A percentile compares a stretch with the other conserved stretches of the same genome.
Evolutionary conservation across 1,140 invertebrate species (phyloP).

Genomic region (Penaeus vannamei): DNA sequence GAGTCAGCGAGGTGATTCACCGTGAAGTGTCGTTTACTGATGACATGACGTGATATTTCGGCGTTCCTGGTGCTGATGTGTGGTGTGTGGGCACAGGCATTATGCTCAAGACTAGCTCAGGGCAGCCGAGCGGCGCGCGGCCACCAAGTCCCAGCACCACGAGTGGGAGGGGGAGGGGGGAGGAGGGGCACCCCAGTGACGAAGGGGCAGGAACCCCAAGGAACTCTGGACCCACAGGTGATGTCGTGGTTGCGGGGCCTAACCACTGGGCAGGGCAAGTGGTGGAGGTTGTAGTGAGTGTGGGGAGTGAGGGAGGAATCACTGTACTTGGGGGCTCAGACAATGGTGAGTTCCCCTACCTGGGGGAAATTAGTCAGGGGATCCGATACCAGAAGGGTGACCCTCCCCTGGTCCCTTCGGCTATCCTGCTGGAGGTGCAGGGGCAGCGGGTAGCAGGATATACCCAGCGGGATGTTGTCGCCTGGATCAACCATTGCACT

Average conservation of each 20-base stretch:
- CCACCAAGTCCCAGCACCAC: constrained; percentile 38
- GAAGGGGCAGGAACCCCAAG: too few species aligned
- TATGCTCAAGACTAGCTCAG: constrained; percentile 60
- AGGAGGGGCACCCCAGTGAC: constrained; percentile 1
- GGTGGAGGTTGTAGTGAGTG: constrained; percentile 64
- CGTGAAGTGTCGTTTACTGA: constrained; percentile 26
- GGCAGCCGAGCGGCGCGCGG: constrained; percentile 52
- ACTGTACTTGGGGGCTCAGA: constrained; percentile 76
- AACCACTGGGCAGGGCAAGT: constrained; percentile 65
- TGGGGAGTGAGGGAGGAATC: constrained; percentile 60
- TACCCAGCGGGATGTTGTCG: constrained; percentile 76
- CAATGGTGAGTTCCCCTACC: constrained; percentile 76
- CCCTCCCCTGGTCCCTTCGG: constrained; percentile 73
- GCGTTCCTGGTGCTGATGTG: constrained; percentile 33
- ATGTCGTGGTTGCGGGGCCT: neutral
- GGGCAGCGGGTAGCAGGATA: constrained; percentile 79
- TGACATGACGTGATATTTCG: constrained; percentile 51
- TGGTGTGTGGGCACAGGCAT: constrained; percentile 43
- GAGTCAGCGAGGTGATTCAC: constrained; percentile 22
- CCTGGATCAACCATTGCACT: constrained; percentile 77
- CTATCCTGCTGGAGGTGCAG: constrained; percentile 78
- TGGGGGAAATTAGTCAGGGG: constrained; percentile 71
- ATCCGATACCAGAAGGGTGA: constrained; percentile 72
- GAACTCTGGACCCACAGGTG: too few species aligned
- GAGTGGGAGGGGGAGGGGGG: constrained; percentile 28